Evolutionary conservation across 2,113 vertebrate genomes (phyloP), one percentile per base, ranked within the genome.

Genomic region (Corythornis vintsioides): DNA sequence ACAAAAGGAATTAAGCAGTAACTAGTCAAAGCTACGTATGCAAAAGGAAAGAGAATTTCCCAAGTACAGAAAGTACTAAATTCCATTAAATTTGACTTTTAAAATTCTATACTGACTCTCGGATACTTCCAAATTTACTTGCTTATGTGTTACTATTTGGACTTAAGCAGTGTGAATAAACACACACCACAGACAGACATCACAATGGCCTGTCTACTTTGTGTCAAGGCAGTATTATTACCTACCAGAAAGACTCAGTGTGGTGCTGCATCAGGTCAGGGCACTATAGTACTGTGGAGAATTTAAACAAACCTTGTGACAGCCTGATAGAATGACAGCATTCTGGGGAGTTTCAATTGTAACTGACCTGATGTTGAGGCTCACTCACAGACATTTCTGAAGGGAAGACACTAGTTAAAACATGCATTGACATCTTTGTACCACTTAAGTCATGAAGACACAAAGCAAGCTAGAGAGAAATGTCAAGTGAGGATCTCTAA

Each of bases 181-280:
- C 28, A 29, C 1, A 10, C 55, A 45, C 29, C 55, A 73, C 19
- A 88, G 59, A 63, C n/a, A 88, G n/a, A 42, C 33, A 73, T 15
- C 11, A 33, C 52, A 73, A 33, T 0, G 73, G 26, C 29, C 65
- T 38, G 22, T 7, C 53, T 82, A 48, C 38, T 35, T 50, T 63
- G 28, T 81, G 52, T 35, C 65, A 91, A 55, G 47, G 74, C n/a
- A 77, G 33, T 12, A 61, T 33, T 0, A 1, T 43, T 45, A 83
- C 31, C 24, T 3, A 35, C 9, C 31, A 56, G 0, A 1, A 69
- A 26, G 52, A 79, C n/a, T 40, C 6, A 0, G n/a, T 18, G 14
- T 35, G 31, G 3, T 40, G 7, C 15, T 78, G 0, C 12, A 69
- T 33, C 19, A 64, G 48, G 57, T 63, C 83, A 70, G 69, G 55